A percentile compares a stretch with the other conserved stretches of the same genome.
Conservation (phyloP, 1,140 invertebrate species). For the Pseudobourletiella spinata region DNA sequence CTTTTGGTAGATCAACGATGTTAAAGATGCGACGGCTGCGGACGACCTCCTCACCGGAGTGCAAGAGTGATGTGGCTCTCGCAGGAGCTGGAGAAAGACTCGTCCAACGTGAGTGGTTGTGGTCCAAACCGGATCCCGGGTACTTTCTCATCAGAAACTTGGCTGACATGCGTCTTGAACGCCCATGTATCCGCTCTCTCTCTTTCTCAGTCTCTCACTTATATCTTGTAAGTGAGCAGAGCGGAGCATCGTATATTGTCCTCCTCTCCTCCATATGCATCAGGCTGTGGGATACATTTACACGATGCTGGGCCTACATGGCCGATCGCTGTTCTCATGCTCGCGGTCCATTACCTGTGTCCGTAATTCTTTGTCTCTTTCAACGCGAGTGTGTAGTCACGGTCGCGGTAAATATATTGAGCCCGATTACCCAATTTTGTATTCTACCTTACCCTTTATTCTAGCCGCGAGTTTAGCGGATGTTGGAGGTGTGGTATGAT, state of each 20-base stretch:
- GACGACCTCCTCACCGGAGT: not conserved
- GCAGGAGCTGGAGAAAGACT: conserved; percentile 30
- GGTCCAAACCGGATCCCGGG: conserved; percentile 26
- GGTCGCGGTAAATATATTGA: no score
- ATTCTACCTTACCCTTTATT: no score
- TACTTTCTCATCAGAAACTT: conserved; percentile 11
- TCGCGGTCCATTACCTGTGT: no score
- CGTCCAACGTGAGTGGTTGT: conserved; percentile 1
- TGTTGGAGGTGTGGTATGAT: no score
- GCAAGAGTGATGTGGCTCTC: conserved; percentile 18
- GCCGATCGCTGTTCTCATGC: not conserved
- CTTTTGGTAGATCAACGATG: no score
- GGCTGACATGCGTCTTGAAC: conserved; percentile 24
- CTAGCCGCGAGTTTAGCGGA: no score
- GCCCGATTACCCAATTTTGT: no score
- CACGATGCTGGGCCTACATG: not conserved
- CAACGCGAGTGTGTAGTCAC: no score
- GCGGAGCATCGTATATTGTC: not conserved
- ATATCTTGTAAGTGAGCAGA: not conserved
- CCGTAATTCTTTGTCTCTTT: no score
- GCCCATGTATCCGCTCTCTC: not conserved
- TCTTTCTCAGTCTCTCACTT: not conserved
- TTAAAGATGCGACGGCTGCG: conserved; percentile 7
- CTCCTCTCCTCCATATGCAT: not conserved
- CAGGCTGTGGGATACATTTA: no score